Conservation (phyloP, 2,888 invertebrate species). For the Drosophila rubida region DNA sequence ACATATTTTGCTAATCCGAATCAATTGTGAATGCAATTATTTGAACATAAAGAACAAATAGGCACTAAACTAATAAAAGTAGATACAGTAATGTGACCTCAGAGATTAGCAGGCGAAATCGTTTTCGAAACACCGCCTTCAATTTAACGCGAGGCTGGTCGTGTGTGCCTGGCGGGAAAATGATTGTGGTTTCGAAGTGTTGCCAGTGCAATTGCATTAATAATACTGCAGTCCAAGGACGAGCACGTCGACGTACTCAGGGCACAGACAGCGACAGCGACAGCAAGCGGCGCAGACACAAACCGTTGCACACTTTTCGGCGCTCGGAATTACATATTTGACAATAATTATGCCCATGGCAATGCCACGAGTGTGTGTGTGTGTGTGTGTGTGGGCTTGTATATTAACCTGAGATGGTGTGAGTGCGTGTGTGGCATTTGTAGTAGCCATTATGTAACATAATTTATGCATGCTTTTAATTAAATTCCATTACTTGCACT, state of each 20-base stretch:
- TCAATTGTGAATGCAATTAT: too few relatives aligned
- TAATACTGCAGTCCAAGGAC: conserved; percentile 54
- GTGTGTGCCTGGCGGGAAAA: conserved; percentile 17
- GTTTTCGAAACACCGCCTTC: conserved; percentile 2
- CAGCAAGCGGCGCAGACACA: conserved; percentile 9
- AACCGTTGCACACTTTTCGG: conserved; percentile 65
- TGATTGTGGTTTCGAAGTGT: conserved; percentile 49
- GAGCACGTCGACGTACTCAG: conserved; percentile 26
- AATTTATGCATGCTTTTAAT: conserved; percentile 80
- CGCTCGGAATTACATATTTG: conserved; percentile 70
- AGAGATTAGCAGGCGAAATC: conserved; percentile 33
- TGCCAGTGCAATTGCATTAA: conserved; percentile 67
- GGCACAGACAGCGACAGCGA: conserved; percentile 3
- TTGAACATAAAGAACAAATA: too few relatives aligned
- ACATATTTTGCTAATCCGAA: not conserved
- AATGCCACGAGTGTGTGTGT: conserved; percentile 8
- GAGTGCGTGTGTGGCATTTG: conserved; percentile 29
- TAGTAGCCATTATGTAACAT: conserved; percentile 67
- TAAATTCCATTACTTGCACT: conserved; percentile 73
- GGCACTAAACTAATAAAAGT: too few relatives aligned
- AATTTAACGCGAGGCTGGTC: conserved; percentile 15
- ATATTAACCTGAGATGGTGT: conserved; percentile 8
- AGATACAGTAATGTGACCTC: too few relatives aligned
- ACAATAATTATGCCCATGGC: conserved; percentile 65
- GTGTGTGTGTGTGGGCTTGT: conserved; percentile 1